phyloP scores from a whole-genome alignment of 2,888 invertebrate genomes.

The Caenorhabditis sp. region DNA sequence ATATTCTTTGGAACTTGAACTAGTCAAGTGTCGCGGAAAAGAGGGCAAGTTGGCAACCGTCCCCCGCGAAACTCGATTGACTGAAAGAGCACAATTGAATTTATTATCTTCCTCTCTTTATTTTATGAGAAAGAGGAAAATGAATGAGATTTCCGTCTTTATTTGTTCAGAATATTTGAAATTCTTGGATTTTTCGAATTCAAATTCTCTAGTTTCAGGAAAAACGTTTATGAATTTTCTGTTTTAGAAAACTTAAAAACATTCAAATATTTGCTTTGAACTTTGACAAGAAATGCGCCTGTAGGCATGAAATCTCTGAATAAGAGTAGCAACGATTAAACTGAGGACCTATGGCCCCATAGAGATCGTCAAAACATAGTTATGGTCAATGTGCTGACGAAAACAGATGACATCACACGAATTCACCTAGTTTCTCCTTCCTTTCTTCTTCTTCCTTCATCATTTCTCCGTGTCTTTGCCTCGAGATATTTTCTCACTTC shows the following conservation, averaged over 20 bases:
- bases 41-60: constrained; percentile 31
- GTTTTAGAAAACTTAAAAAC: neutral
- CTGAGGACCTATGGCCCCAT: constrained; percentile 27
- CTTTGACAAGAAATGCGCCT: constrained; percentile 28
- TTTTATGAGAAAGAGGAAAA: constrained; percentile 8
- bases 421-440: constrained; percentile 46
- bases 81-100: constrained; percentile 25
- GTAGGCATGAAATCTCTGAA: constrained; percentile 32
- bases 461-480: constrained; percentile 18
- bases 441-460: constrained; percentile 13
- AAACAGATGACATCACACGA: constrained; percentile 59
- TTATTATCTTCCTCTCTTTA: constrained; percentile 19
- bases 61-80: constrained; percentile 5
- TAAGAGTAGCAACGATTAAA: constrained; percentile 22
- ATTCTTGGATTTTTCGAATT: too few species aligned
- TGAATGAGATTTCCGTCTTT: neutral
- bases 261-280: constrained; percentile 36
- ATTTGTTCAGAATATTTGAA: neutral
- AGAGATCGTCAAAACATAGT: constrained; percentile 48
- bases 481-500: constrained; percentile 36
- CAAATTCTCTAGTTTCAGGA: too few species aligned
- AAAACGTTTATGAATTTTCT: too few species aligned
- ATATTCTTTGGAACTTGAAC: constrained; percentile 50
- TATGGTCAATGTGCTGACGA: constrained; percentile 40
- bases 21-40: neutral